Conservation (phyloP, 2,113 vertebrate genomes). For the Malurus melanocephalus region DNA sequence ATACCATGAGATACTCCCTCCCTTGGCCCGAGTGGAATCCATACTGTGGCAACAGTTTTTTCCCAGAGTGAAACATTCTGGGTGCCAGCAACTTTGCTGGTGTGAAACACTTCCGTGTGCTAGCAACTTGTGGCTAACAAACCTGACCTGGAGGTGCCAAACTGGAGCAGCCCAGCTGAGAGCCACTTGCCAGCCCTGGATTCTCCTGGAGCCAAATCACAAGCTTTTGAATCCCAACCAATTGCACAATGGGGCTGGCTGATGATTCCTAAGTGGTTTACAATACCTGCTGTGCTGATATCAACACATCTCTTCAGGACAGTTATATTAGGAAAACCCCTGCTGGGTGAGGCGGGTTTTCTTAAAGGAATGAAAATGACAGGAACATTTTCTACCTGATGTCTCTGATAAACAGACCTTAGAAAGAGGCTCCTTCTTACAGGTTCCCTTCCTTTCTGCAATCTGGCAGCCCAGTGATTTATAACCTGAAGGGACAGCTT, state of each 20-base stretch:
- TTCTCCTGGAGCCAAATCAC: constrained; percentile 6
- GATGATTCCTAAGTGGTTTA: constrained; percentile 38
- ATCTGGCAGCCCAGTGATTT: not conserved
- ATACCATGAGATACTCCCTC: not conserved
- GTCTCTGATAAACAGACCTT: not conserved
- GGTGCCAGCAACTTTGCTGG: not conserved
- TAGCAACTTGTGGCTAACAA: not conserved
- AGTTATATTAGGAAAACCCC: constrained; percentile 34
- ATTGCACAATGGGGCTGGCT: constrained; percentile 24
- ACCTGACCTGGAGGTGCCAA: not conserved
- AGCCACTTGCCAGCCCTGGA: constrained; percentile 18
- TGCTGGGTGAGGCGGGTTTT: not conserved
- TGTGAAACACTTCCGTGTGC: not conserved
- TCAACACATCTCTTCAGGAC: constrained; percentile 34
- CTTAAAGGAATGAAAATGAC: constrained; percentile 5
- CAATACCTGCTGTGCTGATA: constrained; percentile 45
- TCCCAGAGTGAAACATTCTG: not conserved
- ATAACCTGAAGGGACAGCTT: not conserved
- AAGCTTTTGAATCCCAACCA: constrained; percentile 34
- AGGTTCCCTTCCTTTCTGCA: not conserved
- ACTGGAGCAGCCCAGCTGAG: not conserved
- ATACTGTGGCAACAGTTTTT: not conserved
- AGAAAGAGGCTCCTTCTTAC: not conserved
- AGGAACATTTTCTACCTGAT: constrained; percentile 12
- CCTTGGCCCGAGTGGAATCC: not conserved